These are phyloP conservation scores for Episyrphus balteatus DNA, from an alignment of 1,140 invertebrate species.

Conservation along the genomic window DNA sequence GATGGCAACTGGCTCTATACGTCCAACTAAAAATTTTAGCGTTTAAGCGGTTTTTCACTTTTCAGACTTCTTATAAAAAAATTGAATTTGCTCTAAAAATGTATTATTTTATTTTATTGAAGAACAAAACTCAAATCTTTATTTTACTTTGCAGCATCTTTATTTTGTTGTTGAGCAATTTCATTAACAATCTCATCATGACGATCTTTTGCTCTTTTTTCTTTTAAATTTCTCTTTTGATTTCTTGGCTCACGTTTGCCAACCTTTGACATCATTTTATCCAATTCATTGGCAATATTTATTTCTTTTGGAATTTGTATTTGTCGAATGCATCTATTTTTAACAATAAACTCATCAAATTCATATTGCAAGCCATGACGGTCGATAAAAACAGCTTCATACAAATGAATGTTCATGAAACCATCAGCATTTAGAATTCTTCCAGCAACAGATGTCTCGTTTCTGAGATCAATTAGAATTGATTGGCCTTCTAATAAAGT, in stretches of 20 bases:
- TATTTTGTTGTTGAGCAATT: background rate
- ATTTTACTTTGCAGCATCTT: no score
- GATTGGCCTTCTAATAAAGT: slow-evolving; percentile 21
- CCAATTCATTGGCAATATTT: slow-evolving; percentile 14
- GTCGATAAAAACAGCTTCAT: slow-evolving; percentile 26
- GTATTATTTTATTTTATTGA: no score
- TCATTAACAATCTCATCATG: slow-evolving; percentile 21
- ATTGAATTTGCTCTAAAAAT: no score
- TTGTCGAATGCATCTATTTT: slow-evolving; percentile 27
- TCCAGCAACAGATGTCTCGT: slow-evolving; percentile 30
- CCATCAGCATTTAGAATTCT: slow-evolving; percentile 20
- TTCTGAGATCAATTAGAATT: slow-evolving; percentile 28
- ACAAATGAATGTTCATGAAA: slow-evolving; percentile 25
- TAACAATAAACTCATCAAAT: slow-evolving; percentile 28
- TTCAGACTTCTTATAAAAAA: no score
- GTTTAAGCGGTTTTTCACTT: no score
- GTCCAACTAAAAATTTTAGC: no score
- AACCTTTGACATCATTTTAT: slow-evolving; percentile 6
- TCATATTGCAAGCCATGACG: slow-evolving; percentile 18
- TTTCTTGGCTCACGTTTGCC: background rate
- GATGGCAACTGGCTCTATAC: no score
- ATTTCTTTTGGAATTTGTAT: slow-evolving; percentile 20
- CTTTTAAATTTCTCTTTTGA: slow-evolving; percentile 18
- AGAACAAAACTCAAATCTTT: no score
- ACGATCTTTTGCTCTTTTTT: slow-evolving; percentile 22